Percentiles rank a stretch among this genome's conserved stretches.
These are phyloP conservation scores for Dryadula phaetusa DNA, from an alignment of 2,888 invertebrate species.

Conservation along the genomic window DNA sequence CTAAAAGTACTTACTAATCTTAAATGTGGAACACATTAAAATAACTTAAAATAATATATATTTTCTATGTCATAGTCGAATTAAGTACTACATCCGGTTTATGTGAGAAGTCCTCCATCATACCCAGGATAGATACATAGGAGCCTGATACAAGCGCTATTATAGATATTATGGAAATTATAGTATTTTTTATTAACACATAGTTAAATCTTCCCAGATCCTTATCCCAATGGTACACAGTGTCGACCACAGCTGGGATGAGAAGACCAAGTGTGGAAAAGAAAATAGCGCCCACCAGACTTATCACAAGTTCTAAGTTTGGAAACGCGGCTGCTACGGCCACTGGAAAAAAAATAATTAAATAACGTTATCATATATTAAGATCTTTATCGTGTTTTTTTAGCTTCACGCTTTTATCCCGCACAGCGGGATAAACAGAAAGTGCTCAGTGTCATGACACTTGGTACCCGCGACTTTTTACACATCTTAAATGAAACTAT, in stretches of 20 bases:
- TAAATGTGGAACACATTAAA: too few species aligned
- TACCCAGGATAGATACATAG: constrained; percentile 66
- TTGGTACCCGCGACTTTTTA: too few species aligned
- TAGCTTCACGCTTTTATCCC: too few species aligned
- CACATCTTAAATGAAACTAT: too few species aligned
- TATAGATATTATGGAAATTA: constrained; percentile 66
- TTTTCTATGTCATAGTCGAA: constrained; percentile 29
- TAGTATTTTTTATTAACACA: constrained; percentile 87
- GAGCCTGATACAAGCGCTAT: constrained; percentile 71
- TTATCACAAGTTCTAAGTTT: constrained; percentile 93
- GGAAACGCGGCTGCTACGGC: constrained; percentile 91
- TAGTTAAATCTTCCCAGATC: constrained; percentile 87
- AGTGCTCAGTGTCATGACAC: too few species aligned
- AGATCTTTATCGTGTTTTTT: too few species aligned
- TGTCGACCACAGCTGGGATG: constrained; percentile 89
- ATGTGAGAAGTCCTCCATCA: constrained; percentile 64
- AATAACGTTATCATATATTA: too few species aligned
- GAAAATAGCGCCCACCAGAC: constrained; percentile 92
- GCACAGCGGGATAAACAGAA: too few species aligned
- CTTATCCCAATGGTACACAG: constrained; percentile 87
- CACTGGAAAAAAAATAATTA: constrained; percentile 73
- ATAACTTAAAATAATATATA: neutral
- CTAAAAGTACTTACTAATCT: too few species aligned
- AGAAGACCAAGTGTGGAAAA: constrained; percentile 90
- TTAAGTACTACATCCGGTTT: constrained; percentile 21